Evolutionary conservation across 2,888 invertebrate genomes (phyloP), one percentile per base, ranked within the genome.

Genomic region (Augiades crinisus): DNA sequence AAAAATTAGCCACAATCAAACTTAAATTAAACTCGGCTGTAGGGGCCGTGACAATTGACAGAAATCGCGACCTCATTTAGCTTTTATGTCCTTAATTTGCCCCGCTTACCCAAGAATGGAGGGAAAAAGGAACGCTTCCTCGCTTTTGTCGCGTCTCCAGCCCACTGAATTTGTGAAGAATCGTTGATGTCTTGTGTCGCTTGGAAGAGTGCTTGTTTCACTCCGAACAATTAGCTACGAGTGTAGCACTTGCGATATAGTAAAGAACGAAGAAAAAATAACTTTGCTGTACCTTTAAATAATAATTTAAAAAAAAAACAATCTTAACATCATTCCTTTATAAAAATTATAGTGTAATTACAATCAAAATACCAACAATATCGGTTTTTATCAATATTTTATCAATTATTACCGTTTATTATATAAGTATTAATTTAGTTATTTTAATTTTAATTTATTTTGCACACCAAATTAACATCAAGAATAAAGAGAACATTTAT

Each of bases 41-140:
- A 54, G 57, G 54, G 50, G 40, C 57, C 49, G 62, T 61, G 64
- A 72, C 75, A 77, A 82, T 78, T 75, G 78, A 71, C 74, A 71
- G 69, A 73, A 75, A 76, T 75, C 71, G 72, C 72, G 72, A 72
- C 75, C 77, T 75, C 79, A 77, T 81, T 85, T 76, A 65, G 72
- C 73, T 75, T 79, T 82, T 79, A 81, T 78, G 70, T 65, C 72
- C 78, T 77, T 85, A 85, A 83, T 85, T 84, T 83, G 79, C 70
- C 66, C 70, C 70, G 76, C 72, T 80, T 76, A 71, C 68, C 65
- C 63, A 59, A 63, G 69, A 72, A 67, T 67, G 70, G 60, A 16
- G 63, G 61, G 71, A 68, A 72, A 70, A 68, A 67, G 57, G 68
- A 69, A 72, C 71, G 68, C 74, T 82, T 72, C 65, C 70, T 65